These are phyloP conservation scores for Parnassius mnemosyne DNA, from an alignment of 2,888 invertebrate genomes.

Conservation along the genomic window DNA sequence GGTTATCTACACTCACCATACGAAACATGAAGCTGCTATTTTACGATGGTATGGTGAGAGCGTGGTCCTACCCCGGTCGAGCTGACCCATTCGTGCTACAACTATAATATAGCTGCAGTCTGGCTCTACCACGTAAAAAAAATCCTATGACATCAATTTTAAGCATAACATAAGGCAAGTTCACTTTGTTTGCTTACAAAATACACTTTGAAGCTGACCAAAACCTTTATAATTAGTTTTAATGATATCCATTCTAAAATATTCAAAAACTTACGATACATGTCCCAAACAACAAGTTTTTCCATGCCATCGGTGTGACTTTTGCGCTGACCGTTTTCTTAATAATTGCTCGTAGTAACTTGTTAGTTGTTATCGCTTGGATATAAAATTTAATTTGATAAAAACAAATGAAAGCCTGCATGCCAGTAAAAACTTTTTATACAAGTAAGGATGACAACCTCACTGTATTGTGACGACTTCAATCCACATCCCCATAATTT, in stretches of 20 bases:
- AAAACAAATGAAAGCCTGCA: constrained; percentile 1
- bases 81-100: too few species aligned
- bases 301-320: not conserved
- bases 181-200: not conserved
- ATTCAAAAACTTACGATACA: not conserved
- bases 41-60: too few species aligned
- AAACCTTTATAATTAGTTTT: not conserved
- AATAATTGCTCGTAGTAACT: constrained; percentile 2
- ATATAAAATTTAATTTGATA: constrained; percentile 7
- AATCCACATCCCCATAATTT: too few species aligned
- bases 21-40: too few species aligned
- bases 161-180: not conserved
- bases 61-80: too few species aligned
- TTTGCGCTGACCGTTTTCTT: not conserved
- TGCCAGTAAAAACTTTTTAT: too few species aligned
- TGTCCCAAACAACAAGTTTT: not conserved
- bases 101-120: too few species aligned
- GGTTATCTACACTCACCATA: too few species aligned
- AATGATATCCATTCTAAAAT: not conserved
- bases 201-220: not conserved
- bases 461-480: too few species aligned
- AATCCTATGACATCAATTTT: too few species aligned
- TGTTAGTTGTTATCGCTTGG: not conserved
- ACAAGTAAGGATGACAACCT: too few species aligned
- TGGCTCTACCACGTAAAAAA: too few species aligned